Evolutionary conservation across 1,140 invertebrate species (phyloP), one percentile per base, ranked within the genome.

Genomic region (Drosophila pseudoananassae): DNA sequence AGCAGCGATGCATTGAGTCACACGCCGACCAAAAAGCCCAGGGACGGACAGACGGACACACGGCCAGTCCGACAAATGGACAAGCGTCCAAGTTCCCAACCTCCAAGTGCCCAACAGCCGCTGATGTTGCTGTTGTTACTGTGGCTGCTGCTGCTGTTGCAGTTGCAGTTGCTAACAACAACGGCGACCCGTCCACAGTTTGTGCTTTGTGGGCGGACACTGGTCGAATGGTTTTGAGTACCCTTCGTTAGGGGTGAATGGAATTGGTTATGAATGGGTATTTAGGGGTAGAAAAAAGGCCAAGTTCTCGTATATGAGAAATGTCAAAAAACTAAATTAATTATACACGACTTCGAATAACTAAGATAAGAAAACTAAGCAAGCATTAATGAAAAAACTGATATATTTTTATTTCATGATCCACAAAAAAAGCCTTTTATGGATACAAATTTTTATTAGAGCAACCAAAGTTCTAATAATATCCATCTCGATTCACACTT

Each of bases 151-250:
- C 57, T 73, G 63, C 49, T 36, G 55, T 64, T 56, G 60, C 57
- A 55, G 40, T 63, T 73, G 63, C 49, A 43, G 46, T 64, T 56
- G 60, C 54, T 59, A 55, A 78, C 59, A 61, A 45, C 76, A 79
- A 72, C 59, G 25, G 38, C 63, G 47, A 68, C 54, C 69, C 56
- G 56, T 70, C 59, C 36, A 63, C 53, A 25, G 27, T 61, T 60
- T 50, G 27, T 43, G 55, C 64, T 78, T 87, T 88, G 83, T 87
- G 78, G 83, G 83, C 83, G 83, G 83, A 81, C 71, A 87, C 83
- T 69, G 75, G 64, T 61, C 78, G 82, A 88, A 88, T 88, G 83
- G 75, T 15, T 83, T 78, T 52, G 65, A 47, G 47, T 83, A 88
- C 81, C 56, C 74, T 74, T 53, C 47, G 27, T 23, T 52, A 31